Evolutionary conservation across 2,888 invertebrate species (phyloP).

Genomic region (Griposia aprilina): DNA sequence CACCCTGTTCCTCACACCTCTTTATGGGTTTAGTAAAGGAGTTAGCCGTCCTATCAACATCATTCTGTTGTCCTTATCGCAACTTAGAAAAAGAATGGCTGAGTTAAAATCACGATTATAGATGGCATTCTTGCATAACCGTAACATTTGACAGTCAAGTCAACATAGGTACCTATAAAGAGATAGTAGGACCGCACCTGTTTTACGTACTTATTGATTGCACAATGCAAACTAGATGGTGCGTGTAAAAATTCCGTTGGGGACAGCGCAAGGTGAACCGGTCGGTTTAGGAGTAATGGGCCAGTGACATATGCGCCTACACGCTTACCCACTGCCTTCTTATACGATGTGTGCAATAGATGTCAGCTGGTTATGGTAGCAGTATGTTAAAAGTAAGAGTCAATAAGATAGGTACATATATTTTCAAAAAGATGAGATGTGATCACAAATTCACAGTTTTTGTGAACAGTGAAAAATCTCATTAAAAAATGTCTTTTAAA

Average conservation of each 20-base stretch:
- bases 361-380: not conserved
- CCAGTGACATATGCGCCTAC: conserved; percentile 51
- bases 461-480: not conserved
- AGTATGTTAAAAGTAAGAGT: conserved; percentile 7
- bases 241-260: conserved; percentile 59
- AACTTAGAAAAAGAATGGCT: not conserved
- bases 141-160: conserved; percentile 30
- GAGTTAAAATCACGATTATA: not conserved
- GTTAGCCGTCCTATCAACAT: too few species aligned
- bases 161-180: conserved; percentile 20
- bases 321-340: conserved; percentile 33
- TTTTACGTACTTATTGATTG: conserved; percentile 43
- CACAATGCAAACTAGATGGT: conserved; percentile 56
- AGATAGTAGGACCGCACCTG: conserved; percentile 57
- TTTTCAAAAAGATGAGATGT: not conserved
- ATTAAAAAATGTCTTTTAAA: not conserved
- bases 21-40: too few species aligned
- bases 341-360: not conserved
- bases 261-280: conserved; percentile 67
- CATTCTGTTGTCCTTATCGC: too few species aligned
- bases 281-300: conserved; percentile 55
- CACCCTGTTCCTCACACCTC: too few species aligned
- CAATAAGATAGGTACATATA: not conserved
- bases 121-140: conserved; percentile 45
- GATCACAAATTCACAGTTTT: not conserved